phyloP scores from a whole-genome alignment of 2,888 invertebrate genomes.

The Ophion ellenae region DNA sequence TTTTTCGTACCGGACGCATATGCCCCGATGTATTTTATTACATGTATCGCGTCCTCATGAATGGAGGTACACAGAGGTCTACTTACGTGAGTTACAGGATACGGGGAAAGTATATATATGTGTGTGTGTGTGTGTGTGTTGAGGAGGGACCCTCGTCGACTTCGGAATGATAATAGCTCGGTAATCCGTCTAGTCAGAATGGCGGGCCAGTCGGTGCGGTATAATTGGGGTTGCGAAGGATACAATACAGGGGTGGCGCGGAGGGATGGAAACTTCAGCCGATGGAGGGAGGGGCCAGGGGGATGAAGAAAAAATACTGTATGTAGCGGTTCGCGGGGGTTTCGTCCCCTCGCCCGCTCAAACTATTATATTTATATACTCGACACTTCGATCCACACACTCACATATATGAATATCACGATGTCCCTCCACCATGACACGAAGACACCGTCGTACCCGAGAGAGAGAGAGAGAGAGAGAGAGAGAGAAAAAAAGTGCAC shows the following conservation, averaged over 20 bases:
- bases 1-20: slow-evolving; percentile 42
- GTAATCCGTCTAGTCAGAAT: slow-evolving; percentile 80
- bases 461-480: slow-evolving; percentile 67
- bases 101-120: neutral
- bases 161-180: slow-evolving; percentile 80
- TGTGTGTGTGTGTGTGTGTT: slow-evolving; percentile 8
- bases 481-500: slow-evolving; percentile 71
- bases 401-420: slow-evolving; percentile 57
- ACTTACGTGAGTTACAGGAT: neutral
- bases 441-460: slow-evolving; percentile 57
- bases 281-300: slow-evolving; percentile 21
- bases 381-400: slow-evolving; percentile 63
- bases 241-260: slow-evolving; percentile 44
- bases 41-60: slow-evolving; percentile 1
- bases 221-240: slow-evolving; percentile 76
- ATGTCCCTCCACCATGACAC: slow-evolving; percentile 49
- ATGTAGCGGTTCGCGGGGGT: neutral
- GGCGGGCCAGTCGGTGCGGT: slow-evolving; percentile 73
- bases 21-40: slow-evolving; percentile 50
- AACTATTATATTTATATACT: slow-evolving; percentile 67
- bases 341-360: slow-evolving; percentile 24
- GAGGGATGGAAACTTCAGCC: slow-evolving; percentile 52
- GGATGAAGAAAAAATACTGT: slow-evolving; percentile 53
- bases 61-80: slow-evolving; percentile 4
- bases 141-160: slow-evolving; percentile 75